Percentiles rank a stretch among this genome's conserved stretches.
These are phyloP conservation scores for Teleopsis dalmanni DNA, from an alignment of 1,140 invertebrate genomes.

Conservation along the genomic window DNA sequence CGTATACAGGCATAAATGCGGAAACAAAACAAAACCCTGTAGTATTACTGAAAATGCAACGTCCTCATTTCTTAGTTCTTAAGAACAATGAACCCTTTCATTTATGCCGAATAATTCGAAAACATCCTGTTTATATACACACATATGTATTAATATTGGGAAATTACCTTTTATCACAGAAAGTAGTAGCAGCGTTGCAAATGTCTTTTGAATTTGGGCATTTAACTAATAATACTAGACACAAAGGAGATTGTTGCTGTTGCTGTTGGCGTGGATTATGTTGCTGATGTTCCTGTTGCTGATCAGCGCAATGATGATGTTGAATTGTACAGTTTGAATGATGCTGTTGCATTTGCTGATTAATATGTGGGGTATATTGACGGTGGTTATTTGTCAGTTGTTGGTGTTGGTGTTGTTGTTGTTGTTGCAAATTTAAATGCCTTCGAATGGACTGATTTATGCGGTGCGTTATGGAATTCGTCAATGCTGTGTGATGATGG, in stretches of 20 bases:
- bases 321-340: constrained; percentile 23
- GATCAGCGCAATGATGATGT: constrained; percentile 24
- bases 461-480: constrained; percentile 41
- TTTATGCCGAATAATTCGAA: too few relatives aligned
- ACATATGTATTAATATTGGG: too few relatives aligned
- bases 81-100: too few relatives aligned
- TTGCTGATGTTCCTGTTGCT: constrained; percentile 13
- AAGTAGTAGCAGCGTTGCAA: constrained; percentile 36
- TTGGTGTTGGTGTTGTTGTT: constrained; percentile 21
- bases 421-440: constrained; percentile 40
- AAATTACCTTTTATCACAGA: constrained; percentile 45
- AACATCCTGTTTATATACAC: too few relatives aligned
- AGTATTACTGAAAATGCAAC: too few relatives aligned
- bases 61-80: too few relatives aligned
- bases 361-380: constrained; percentile 18
- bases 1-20: too few relatives aligned
- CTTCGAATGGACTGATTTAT: constrained; percentile 40
- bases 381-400: constrained; percentile 11
- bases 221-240: constrained; percentile 46
- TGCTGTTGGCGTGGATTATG: constrained; percentile 21
- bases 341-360: constrained; percentile 12
- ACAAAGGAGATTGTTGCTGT: constrained; percentile 31
- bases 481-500: constrained; percentile 38
- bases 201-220: constrained; percentile 45
- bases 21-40: too few relatives aligned